Evolutionary conservation across 2,888 invertebrate species (phyloP).

Genomic region (Mesorhabditis spiculigera): DNA sequence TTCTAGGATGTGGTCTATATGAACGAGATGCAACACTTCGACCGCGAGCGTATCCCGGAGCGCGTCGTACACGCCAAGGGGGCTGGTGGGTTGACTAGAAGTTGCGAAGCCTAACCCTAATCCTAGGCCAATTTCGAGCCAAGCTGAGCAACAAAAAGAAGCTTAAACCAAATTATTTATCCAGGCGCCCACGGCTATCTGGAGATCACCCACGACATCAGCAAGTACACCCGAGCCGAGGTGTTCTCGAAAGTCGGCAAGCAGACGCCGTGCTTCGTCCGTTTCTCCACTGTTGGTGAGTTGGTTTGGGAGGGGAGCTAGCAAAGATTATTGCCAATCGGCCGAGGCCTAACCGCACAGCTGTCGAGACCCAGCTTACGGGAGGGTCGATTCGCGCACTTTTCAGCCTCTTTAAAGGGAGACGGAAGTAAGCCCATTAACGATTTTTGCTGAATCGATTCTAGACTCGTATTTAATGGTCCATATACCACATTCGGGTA

Average conservation of each 20-base stretch:
- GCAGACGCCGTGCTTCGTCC: constrained; percentile 61
- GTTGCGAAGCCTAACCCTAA: background rate
- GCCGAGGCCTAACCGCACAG: too few relatives aligned
- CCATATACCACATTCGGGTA: too few relatives aligned
- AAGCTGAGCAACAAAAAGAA: too few relatives aligned
- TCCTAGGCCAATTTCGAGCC: too few relatives aligned
- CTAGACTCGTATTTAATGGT: too few relatives aligned
- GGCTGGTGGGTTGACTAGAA: constrained; percentile 22
- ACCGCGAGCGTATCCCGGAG: constrained; percentile 84
- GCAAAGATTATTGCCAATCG: too few relatives aligned
- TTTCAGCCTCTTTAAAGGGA: too few relatives aligned
- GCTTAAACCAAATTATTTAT: too few relatives aligned
- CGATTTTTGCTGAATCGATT: too few relatives aligned
- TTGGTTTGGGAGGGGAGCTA: background rate
- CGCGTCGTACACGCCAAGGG: constrained; percentile 81
- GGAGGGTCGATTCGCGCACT: too few relatives aligned
- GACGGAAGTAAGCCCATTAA: too few relatives aligned
- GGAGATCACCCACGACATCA: constrained; percentile 64
- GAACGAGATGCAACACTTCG: constrained; percentile 71
- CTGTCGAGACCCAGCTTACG: too few relatives aligned
- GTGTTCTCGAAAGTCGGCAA: constrained; percentile 63
- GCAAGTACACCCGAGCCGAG: constrained; percentile 62
- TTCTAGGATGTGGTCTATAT: constrained; percentile 69
- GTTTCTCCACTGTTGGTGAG: constrained; percentile 63
- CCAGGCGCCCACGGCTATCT: constrained; percentile 63